Base-by-base conservation (phyloP, 2,797 vertebrate genomes). In the Meda fulgida region DNA sequence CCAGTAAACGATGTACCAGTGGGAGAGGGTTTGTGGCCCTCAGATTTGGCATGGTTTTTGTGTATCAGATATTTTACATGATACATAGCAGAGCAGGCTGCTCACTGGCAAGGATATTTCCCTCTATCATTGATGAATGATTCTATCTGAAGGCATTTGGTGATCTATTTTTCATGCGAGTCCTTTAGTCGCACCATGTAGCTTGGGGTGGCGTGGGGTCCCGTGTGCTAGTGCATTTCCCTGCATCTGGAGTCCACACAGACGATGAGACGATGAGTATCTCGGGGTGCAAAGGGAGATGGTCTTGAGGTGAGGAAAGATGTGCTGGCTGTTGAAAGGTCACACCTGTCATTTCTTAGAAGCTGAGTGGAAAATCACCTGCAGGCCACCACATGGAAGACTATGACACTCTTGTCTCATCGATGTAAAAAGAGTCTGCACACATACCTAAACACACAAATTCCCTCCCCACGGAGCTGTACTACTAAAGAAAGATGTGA, bases 121-220 rank as follows among this genome's bases (percentile, higher is more conserved):
- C 81, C 91, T 88, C 91, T 92, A 29, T 80, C 29, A 7, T 78
- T 95, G 95, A 96, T 96, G 91, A 95, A 96, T 95, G 95, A 92
- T 91, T 94, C 94, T 93, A 92, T 95, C 95, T 94, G 86, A 89
- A 90, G 92, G 94, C 94, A 94, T 95, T 95, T 95, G 92, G 91
- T 92, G 92, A 93, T 94, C 93, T 94, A 95, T 95, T 94, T 96
- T 94, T 95, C 93, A 95, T 92, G 89, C 89, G 16, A 91, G 90
- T 92, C 91, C 90, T 89, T 90, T 72, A 90, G 93, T 93, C 92
- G 88, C 89, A 91, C 91, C 87, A 89, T 82, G 91, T 87, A 92
- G 92, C 89, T 88, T 87, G 80, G 65, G 90, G 92, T 81, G 69
- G 18, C 21, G 13, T 1, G 10, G 29, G 63, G 78, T 66, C 60